phyloP scores from a whole-genome alignment of 2,797 vertebrate genomes.

The Sitta carolinensis region DNA sequence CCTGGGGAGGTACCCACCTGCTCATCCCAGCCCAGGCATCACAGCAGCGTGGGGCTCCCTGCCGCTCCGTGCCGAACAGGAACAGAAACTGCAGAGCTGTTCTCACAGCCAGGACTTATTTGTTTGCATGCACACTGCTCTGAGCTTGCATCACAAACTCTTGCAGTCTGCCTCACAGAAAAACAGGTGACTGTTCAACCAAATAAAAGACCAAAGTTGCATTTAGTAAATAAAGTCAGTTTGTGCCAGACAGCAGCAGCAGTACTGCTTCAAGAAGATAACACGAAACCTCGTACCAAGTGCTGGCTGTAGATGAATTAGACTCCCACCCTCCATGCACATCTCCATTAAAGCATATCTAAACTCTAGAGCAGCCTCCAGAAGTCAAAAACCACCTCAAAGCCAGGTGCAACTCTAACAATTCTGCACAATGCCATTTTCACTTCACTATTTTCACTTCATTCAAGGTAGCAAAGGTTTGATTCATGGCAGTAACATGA shows the following conservation, averaged over 20 bases:
- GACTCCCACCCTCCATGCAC: conserved; percentile 1
- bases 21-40: background rate
- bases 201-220: conserved; percentile 26
- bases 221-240: background rate
- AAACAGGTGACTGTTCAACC: background rate
- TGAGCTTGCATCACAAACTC: background rate
- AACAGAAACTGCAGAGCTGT: conserved; percentile 18
- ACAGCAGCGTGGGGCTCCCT: background rate
- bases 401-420: conserved; percentile 24
- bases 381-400: conserved; percentile 34
- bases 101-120: background rate
- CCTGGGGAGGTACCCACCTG: conserved; percentile 19
- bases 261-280: background rate
- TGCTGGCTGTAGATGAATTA: conserved; percentile 39
- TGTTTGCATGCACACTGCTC: background rate
- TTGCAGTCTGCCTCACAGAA: background rate
- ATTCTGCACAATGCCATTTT: background rate
- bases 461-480: background rate
- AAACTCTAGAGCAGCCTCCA: background rate
- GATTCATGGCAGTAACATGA: background rate
- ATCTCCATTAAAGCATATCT: conserved; percentile 25
- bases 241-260: background rate
- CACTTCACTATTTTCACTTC: conserved; percentile 25
- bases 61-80: background rate
- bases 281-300: background rate